Percentiles rank a stretch among this genome's conserved stretches.
These are phyloP conservation scores for Caenorhabditis tropicalis DNA, from an alignment of 1,140 invertebrate genomes.

Conservation along the genomic window DNA sequence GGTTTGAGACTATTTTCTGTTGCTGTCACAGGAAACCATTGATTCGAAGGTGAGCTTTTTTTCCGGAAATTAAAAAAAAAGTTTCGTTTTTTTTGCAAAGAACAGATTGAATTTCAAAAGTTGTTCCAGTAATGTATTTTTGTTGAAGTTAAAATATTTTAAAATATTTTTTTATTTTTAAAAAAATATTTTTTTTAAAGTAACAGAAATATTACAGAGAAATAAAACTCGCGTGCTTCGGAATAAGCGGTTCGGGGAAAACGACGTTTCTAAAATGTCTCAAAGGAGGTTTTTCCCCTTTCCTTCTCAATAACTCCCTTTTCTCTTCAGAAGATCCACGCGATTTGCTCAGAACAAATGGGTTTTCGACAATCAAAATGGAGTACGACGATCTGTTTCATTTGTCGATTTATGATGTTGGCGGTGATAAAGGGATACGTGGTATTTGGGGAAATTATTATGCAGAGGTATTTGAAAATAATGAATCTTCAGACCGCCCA, in stretches of 20 bases:
- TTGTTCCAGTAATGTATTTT: not conserved
- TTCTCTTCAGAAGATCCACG: constrained; percentile 38
- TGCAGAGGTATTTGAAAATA: constrained; percentile 42
- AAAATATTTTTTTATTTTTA: not conserved
- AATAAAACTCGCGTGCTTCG: constrained; percentile 47
- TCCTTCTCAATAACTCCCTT: not conserved
- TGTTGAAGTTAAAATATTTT: not conserved
- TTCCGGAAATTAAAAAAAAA: not conserved
- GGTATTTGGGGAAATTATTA: constrained; percentile 49
- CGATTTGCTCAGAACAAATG: constrained; percentile 43
- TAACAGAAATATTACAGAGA: constrained; percentile 27
- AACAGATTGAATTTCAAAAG: not conserved
- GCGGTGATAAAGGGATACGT: constrained; percentile 37
- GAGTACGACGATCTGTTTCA: constrained; percentile 31
- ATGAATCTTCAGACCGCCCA: too few species aligned
- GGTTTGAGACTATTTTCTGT: constrained; percentile 27
- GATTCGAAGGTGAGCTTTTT: not conserved
- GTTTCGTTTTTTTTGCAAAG: not conserved
- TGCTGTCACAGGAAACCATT: not conserved
- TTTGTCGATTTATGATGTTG: constrained; percentile 42
- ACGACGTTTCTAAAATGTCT: constrained; percentile 44
- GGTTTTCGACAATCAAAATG: constrained; percentile 47
- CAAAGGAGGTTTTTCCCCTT: constrained; percentile 36
- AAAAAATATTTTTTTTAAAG: not conserved
- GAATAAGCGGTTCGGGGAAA: constrained; percentile 45